These are phyloP conservation scores for Cairina moschata DNA, from an alignment of 2,113 vertebrate genomes.

Conservation along the genomic window DNA sequence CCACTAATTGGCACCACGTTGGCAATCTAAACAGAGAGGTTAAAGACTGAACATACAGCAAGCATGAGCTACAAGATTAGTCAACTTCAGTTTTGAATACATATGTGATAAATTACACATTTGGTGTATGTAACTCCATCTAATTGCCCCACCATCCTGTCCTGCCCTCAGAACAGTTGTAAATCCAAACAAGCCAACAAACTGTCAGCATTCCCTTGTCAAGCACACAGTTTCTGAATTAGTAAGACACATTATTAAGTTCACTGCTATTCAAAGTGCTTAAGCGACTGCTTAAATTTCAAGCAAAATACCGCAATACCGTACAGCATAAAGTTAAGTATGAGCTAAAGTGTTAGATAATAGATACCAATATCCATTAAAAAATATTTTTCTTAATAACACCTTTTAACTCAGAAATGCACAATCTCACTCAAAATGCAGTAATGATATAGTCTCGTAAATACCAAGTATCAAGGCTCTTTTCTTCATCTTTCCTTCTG, in stretches of 20 bases:
- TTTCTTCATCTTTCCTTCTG: neutral
- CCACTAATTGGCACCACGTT: constrained; percentile 56
- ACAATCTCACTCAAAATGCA: neutral
- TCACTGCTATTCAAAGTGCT: neutral
- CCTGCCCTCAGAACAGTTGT: neutral
- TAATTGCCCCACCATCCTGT: constrained; percentile 20
- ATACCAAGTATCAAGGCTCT: neutral
- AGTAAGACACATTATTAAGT: neutral
- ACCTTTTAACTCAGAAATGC: neutral
- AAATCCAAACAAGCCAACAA: neutral
- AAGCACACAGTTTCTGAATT: neutral
- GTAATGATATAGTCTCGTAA: neutral
- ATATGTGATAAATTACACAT: constrained; percentile 27
- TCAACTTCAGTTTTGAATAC: neutral
- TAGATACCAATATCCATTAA: neutral
- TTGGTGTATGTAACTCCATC: neutral
- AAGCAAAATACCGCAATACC: neutral
- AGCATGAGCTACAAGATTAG: neutral
- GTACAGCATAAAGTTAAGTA: neutral
- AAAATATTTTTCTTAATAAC: neutral
- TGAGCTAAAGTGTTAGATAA: neutral
- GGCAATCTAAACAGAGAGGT: constrained; percentile 56
- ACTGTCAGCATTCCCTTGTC: neutral
- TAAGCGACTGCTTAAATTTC: neutral
- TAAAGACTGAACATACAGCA: constrained; percentile 19